Base-by-base conservation (phyloP, 2,113 vertebrate species). In the Pelecanoides urinatrix region DNA sequence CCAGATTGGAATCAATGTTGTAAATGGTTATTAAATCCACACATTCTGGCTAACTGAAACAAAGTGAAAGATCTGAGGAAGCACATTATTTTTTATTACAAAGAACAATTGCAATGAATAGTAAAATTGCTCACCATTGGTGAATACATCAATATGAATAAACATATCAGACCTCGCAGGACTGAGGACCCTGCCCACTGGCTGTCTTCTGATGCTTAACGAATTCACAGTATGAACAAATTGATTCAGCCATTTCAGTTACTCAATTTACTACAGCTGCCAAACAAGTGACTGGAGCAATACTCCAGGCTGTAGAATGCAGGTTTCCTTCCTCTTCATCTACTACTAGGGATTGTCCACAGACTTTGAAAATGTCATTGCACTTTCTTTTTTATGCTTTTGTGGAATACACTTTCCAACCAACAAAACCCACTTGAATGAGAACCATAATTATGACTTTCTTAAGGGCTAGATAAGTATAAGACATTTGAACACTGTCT, bases 1-100 rank as follows among this genome's bases (percentile, higher is more conserved):
- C 63, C 34, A 89, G 79, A 90, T 76, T 92, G 81, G 73, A 98
- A 96, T 95, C 86, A 86, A 94, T 92, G 93, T 10, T 92, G 90
- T 58, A 94, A 85, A 77, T 95, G 44, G 75, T 78, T 96, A 76
- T 88, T 96, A 92, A 97, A 92, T 47, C 66, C 26, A 78, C 83
- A 84, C 45, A 65, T 94, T 96, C 76, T 89, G 91, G 59, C 65
- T 63, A 95, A 95, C 52, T 86, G 86, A 97, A 95, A 86, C 50
- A 93, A 96, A 87, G 66, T 68, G 61, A 83, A 95, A 79, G 89
- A 40, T 55, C 73, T 88, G 53, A 97, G 22, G 23, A 94, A 92
- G n/a, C 4, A 30, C 34, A 11, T 62, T 71, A 42, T 74, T 45
- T 94, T 95, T 89, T 87, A 83, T 94, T 75, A 78, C 45, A 62